phyloP scores from a whole-genome alignment of 2,113 vertebrate species.

The Hyaena hyaena region DNA sequence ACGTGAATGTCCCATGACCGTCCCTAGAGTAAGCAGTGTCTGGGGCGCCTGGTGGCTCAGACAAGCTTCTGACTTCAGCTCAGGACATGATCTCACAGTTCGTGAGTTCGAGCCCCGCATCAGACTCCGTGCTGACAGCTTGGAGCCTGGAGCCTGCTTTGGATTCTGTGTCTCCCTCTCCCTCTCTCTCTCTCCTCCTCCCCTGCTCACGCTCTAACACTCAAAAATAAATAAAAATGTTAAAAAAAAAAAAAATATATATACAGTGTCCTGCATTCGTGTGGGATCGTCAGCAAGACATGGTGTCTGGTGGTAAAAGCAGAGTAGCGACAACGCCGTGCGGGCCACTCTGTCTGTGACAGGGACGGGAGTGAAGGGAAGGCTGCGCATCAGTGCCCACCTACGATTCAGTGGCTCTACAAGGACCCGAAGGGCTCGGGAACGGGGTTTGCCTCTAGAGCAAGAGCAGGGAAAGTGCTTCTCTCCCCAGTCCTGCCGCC shows the following conservation, averaged over 20 bases:
- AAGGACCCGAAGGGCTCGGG: background rate
- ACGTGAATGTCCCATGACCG: accelerated
- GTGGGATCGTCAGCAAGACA: background rate
- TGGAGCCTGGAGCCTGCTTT: no score
- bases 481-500: background rate
- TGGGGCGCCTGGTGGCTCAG: background rate
- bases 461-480: background rate
- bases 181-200: no score
- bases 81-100: no score
- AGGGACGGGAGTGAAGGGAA: background rate
- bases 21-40: accelerated
- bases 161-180: no score
- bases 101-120: no score
- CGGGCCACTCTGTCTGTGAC: background rate
- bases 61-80: no score
- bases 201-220: no score
- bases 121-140: no score
- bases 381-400: accelerated
- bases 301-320: background rate
- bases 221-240: no score
- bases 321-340: no score
- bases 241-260: no score
- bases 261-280: accelerated
- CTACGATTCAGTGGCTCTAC: accelerated
- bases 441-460: background rate